Evolutionary conservation across 2,113 vertebrate genomes (phyloP).

Genomic region (Mobula hypostoma): DNA sequence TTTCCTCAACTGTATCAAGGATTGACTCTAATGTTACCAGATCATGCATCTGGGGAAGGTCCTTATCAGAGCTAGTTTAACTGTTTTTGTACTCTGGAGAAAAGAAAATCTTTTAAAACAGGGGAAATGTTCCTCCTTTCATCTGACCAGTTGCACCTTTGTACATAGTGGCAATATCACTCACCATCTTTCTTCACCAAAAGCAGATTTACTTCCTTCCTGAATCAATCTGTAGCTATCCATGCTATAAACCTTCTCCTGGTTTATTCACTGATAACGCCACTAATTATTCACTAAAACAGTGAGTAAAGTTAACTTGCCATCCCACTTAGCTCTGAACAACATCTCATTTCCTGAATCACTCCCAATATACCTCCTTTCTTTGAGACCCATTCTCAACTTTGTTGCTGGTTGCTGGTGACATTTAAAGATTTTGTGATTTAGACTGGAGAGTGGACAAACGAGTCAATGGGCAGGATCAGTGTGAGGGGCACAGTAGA

Average conservation of each 20-base stretch:
- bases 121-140: neutral
- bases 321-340: neutral
- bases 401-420: neutral
- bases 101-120: neutral
- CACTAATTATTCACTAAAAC: neutral
- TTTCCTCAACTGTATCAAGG: constrained; percentile 12
- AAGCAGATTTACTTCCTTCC: neutral
- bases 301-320: neutral
- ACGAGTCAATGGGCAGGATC: neutral
- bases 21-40: neutral
- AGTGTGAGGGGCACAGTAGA: neutral
- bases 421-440: neutral
- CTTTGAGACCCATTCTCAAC: neutral
- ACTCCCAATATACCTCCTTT: neutral
- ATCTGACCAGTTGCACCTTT: neutral
- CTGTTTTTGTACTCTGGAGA: neutral
- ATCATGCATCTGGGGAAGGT: neutral
- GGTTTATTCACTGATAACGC: neutral
- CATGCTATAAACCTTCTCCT: neutral
- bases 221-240: neutral
- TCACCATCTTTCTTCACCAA: neutral
- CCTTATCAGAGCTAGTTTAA: neutral
- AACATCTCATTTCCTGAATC: neutral
- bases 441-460: neutral
- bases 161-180: neutral